phyloP scores from a whole-genome alignment of 2,113 vertebrate species.

The Todiramphus chloris region DNA sequence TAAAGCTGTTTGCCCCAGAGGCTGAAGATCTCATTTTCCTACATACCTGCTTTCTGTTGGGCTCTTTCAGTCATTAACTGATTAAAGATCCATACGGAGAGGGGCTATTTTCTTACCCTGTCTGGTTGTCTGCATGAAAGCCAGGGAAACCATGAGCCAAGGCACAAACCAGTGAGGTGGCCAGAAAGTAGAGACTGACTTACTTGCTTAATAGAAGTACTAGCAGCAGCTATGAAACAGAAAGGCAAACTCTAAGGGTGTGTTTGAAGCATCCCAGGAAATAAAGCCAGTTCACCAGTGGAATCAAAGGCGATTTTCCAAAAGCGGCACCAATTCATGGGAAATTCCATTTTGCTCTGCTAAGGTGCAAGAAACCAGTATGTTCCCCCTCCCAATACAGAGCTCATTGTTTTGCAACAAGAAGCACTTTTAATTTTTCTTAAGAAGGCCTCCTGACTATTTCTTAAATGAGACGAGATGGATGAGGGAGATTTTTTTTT shows the following conservation, averaged over 20 bases:
- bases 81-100: neutral
- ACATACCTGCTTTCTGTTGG: neutral
- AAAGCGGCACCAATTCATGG: neutral
- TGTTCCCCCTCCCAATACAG: neutral
- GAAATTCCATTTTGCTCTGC: neutral
- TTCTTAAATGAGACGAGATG: constrained; percentile 55
- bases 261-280: neutral
- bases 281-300: neutral
- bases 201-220: neutral
- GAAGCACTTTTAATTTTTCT: constrained; percentile 49
- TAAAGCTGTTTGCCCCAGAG: neutral
- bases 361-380: neutral
- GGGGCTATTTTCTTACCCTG: neutral
- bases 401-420: constrained; percentile 55
- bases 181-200: neutral
- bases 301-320: neutral
- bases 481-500: constrained; percentile 37
- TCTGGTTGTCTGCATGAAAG: neutral
- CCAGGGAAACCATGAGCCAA: neutral
- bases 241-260: neutral
- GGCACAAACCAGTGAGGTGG: neutral
- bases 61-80: neutral
- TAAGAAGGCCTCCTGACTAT: constrained; percentile 49
- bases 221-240: neutral
- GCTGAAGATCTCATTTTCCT: neutral